These are phyloP conservation scores for Spongilla lacustris DNA, from an alignment of 37 sponge, comb jelly and placozoan genomes.

Conservation along the genomic window DNA sequence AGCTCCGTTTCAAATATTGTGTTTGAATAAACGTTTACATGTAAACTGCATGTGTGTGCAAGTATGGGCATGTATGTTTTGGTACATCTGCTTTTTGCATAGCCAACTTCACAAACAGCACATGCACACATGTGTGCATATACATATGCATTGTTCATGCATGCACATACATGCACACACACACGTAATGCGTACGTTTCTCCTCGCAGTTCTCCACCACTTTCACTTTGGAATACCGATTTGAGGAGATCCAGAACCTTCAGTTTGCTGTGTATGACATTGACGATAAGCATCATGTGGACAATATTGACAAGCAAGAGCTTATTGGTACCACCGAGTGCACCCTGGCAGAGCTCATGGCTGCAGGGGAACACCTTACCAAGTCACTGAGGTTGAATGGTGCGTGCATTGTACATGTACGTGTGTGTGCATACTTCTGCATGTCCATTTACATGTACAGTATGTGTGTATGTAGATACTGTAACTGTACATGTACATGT, in stretches of 20 bases:
- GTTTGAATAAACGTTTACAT: too few species aligned
- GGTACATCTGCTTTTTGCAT: too few species aligned
- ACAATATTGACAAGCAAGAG: conserved; percentile 75
- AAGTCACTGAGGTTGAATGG: conserved; percentile 71
- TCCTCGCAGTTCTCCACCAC: conserved; percentile 77
- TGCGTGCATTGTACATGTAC: background rate
- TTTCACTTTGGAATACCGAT: conserved; percentile 84
- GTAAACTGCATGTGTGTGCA: too few species aligned
- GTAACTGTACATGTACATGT: background rate
- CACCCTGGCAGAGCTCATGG: conserved; percentile 76
- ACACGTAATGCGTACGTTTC: background rate
- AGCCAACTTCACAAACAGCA: too few species aligned
- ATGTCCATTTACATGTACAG: background rate
- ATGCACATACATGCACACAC: too few species aligned
- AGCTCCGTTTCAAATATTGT: too few species aligned
- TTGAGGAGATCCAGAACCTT: conserved; percentile 92
- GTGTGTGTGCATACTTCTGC: background rate
- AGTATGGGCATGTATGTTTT: too few species aligned
- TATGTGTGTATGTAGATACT: background rate
- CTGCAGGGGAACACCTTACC: conserved; percentile 68
- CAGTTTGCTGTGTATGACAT: conserved; percentile 86
- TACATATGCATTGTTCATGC: too few species aligned
- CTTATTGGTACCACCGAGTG: conserved; percentile 77
- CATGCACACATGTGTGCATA: too few species aligned
- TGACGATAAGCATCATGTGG: conserved; percentile 56